Conservation (phyloP, 2,888 invertebrate genomes). For the Nomada ferruginata region DNA sequence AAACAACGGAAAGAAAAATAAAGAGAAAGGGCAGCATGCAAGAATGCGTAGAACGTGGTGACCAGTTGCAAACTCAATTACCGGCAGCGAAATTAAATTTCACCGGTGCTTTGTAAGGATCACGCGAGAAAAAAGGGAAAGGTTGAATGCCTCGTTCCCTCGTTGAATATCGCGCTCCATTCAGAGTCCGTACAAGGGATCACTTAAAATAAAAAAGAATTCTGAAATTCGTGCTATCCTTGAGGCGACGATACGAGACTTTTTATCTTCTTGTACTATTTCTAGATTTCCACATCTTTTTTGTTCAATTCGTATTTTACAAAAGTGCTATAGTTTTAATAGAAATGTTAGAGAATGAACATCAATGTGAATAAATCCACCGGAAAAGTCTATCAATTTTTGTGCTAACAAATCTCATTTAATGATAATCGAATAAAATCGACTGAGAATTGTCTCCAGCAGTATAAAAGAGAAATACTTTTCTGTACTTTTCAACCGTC, state of each 20-base stretch:
- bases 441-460: too few species aligned
- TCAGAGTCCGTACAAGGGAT: neutral
- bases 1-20: neutral
- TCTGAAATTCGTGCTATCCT: neutral
- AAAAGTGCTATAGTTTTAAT: neutral
- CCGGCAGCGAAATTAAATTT: constrained; percentile 43
- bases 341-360: neutral
- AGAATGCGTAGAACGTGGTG: constrained; percentile 6
- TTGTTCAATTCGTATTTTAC: too few species aligned
- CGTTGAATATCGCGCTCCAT: neutral
- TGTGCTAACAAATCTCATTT: too few species aligned
- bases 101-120: constrained; percentile 22
- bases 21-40: neutral
- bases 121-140: neutral
- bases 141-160: neutral
- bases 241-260: neutral
- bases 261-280: too few species aligned
- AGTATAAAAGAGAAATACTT: neutral
- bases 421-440: neutral
- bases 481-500: constrained; percentile 26
- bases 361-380: neutral
- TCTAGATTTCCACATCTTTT: too few species aligned
- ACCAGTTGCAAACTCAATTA: constrained; percentile 43
- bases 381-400: too few species aligned
- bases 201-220: neutral